Conservation (phyloP, 2,888 invertebrate species). For the Nysson spinosus region DNA sequence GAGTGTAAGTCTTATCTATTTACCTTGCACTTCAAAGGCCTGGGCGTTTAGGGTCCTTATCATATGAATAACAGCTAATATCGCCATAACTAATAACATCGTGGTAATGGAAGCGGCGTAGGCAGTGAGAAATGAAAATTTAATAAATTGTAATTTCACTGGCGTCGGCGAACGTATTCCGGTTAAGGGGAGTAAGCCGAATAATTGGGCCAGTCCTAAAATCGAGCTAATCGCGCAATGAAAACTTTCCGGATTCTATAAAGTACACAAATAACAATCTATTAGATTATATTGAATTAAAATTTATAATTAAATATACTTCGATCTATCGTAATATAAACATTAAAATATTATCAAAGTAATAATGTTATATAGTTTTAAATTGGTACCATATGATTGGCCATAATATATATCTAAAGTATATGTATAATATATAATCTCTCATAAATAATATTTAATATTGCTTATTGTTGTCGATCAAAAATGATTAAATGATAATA, state of each 20-base stretch:
- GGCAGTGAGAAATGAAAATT: slow-evolving; percentile 55
- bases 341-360: too few species aligned
- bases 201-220: slow-evolving; percentile 70
- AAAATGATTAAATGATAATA: too few species aligned
- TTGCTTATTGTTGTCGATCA: too few species aligned
- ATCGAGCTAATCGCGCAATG: slow-evolving; percentile 67
- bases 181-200: slow-evolving; percentile 70
- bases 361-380: too few species aligned
- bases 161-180: slow-evolving; percentile 61
- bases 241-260: slow-evolving; percentile 69
- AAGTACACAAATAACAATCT: background rate
- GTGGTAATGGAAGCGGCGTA: slow-evolving; percentile 58
- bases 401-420: too few species aligned
- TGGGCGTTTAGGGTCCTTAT: slow-evolving; percentile 64
- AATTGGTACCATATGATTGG: too few species aligned
- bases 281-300: background rate
- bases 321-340: background rate
- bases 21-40: slow-evolving; percentile 66
- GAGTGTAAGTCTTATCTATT: slow-evolving; percentile 4
- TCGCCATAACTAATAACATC: slow-evolving; percentile 57
- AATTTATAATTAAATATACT: background rate
- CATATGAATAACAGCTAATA: slow-evolving; percentile 68
- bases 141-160: slow-evolving; percentile 59
- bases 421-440: too few species aligned
- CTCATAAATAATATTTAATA: too few species aligned